Percentiles rank a stretch among this genome's conserved stretches.
phyloP scores from a whole-genome alignment of 2,888 invertebrate genomes.

The Pollenia angustigena region DNA sequence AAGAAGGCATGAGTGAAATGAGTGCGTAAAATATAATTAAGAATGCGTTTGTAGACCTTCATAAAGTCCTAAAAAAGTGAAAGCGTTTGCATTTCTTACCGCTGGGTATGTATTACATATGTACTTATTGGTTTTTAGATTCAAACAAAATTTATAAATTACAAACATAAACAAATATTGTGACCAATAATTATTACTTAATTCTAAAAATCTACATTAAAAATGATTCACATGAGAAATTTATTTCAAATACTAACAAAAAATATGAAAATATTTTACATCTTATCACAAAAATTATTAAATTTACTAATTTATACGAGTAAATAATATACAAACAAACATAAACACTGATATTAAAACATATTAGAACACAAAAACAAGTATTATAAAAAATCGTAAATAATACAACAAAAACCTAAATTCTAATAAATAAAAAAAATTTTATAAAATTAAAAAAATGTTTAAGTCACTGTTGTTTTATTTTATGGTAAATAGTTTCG shows the following conservation, averaged over 20 bases:
- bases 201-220: slow-evolving; percentile 64
- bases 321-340: slow-evolving; percentile 34
- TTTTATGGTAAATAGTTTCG: slow-evolving; percentile 5
- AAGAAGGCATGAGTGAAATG: too few species aligned
- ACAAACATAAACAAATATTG: slow-evolving; percentile 52
- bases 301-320: slow-evolving; percentile 31
- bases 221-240: slow-evolving; percentile 20
- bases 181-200: slow-evolving; percentile 69
- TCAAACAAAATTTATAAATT: slow-evolving; percentile 9
- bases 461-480: slow-evolving; percentile 16
- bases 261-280: slow-evolving; percentile 41
- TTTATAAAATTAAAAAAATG: slow-evolving; percentile 38
- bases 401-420: slow-evolving; percentile 36
- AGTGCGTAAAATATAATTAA: too few species aligned
- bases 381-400: slow-evolving; percentile 33
- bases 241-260: slow-evolving; percentile 35
- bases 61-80: neutral
- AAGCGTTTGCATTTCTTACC: neutral
- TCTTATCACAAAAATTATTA: slow-evolving; percentile 34
- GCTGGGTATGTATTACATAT: too few species aligned
- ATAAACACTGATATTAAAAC: slow-evolving; percentile 32
- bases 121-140: slow-evolving; percentile 8
- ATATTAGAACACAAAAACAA: slow-evolving; percentile 13
- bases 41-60: too few species aligned
- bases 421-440: slow-evolving; percentile 47